Evolutionary conservation across 2,797 vertebrate species (phyloP).

Genomic region (Pangasius djambal): DNA sequence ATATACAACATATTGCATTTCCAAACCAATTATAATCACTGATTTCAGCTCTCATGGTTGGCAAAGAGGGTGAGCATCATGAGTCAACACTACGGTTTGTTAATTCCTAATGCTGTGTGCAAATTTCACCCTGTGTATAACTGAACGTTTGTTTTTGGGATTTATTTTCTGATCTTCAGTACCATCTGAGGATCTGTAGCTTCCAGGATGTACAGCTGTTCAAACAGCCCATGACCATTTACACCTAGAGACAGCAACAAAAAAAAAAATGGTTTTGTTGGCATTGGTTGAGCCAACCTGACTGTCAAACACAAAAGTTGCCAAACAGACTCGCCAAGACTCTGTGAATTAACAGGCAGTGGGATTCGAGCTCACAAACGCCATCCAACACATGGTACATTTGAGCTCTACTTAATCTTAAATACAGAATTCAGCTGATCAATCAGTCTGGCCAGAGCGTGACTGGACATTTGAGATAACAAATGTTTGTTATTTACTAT

Average conservation of each 20-base stretch:
- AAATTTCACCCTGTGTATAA: background rate
- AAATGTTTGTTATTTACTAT: background rate
- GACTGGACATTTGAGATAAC: background rate
- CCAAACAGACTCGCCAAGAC: background rate
- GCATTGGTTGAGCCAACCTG: background rate
- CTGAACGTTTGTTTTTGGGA: background rate
- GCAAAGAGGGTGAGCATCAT: background rate
- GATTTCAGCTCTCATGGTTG: background rate
- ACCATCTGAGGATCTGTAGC: conserved; percentile 6
- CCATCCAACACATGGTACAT: background rate
- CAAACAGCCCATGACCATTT: background rate
- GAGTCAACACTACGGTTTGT: background rate
- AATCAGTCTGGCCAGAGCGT: background rate
- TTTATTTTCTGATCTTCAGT: background rate
- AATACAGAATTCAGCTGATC: background rate
- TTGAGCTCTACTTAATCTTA: background rate
- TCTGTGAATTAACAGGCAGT: background rate
- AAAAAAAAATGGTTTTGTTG: background rate
- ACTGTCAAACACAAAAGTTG: background rate
- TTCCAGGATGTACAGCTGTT: conserved; percentile 7
- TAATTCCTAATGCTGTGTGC: background rate
- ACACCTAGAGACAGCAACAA: background rate
- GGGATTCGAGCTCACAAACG: background rate
- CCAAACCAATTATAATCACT: background rate
- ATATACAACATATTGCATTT: background rate